phyloP scores from a whole-genome alignment of 2,113 vertebrate species.

The Anseranas semipalmata region DNA sequence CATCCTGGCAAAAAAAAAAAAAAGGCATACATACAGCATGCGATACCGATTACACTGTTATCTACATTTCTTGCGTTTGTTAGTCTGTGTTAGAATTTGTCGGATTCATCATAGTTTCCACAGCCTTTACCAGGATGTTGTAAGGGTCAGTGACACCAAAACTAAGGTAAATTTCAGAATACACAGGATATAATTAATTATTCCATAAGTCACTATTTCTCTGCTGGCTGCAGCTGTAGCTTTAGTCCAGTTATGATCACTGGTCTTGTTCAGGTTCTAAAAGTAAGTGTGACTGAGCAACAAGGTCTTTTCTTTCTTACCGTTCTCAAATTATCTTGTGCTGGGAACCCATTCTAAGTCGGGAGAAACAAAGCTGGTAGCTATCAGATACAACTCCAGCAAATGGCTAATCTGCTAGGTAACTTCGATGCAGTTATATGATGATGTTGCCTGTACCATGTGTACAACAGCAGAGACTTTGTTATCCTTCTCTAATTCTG shows the following conservation, averaged over 20 bases:
- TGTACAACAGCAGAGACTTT: not conserved
- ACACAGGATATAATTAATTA: not conserved
- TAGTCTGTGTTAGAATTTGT: not conserved
- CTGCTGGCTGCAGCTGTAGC: not conserved
- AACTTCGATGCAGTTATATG: not conserved
- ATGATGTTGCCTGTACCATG: not conserved
- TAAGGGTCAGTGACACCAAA: not conserved
- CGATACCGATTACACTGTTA: not conserved
- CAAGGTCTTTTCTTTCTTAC: not conserved
- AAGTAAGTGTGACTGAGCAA: not conserved
- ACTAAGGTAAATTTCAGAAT: not conserved
- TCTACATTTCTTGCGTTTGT: not conserved
- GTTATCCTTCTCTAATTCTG: not conserved
- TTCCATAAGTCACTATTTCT: not conserved
- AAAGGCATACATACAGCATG: not conserved
- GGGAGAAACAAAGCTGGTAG: not conserved
- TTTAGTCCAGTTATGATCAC: not conserved
- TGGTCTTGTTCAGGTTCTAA: not conserved
- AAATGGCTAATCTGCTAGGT: not conserved
- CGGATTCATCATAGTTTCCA: not conserved
- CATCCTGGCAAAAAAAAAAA: not conserved
- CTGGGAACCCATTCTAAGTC: accelerated
- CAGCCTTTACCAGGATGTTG: not conserved
- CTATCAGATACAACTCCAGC: not conserved
- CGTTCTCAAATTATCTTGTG: not conserved